Percentiles rank a stretch among this genome's conserved stretches.
Conservation (phyloP, 1,140 invertebrate genomes). For the Drosophila micromelanica region DNA sequence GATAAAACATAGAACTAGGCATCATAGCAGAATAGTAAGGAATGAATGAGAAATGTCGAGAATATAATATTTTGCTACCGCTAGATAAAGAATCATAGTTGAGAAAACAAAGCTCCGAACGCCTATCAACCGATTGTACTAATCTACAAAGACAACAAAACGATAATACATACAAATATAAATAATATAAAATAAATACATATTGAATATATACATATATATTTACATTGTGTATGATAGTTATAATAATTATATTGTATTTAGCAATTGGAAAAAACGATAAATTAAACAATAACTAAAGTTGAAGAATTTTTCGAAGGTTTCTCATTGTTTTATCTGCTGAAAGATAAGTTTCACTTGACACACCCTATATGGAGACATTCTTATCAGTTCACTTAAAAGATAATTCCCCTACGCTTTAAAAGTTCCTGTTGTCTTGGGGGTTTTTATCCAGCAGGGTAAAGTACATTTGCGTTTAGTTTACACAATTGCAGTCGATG, state of each 20-base stretch:
- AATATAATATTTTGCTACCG: slow-evolving; percentile 58
- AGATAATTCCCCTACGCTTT: neutral
- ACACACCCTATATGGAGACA: neutral
- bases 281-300: slow-evolving; percentile 70
- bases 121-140: slow-evolving; percentile 56
- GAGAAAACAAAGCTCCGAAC: slow-evolving; percentile 46
- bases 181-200: slow-evolving; percentile 43
- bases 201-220: slow-evolving; percentile 43
- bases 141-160: slow-evolving; percentile 54
- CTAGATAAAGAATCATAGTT: slow-evolving; percentile 35
- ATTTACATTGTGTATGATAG: slow-evolving; percentile 67
- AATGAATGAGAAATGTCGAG: slow-evolving; percentile 9
- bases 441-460: slow-evolving; percentile 5
- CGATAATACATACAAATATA: slow-evolving; percentile 34
- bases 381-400: neutral
- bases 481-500: neutral
- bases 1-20: slow-evolving; percentile 57
- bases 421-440: neutral
- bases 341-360: neutral
- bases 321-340: neutral
- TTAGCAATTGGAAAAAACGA: slow-evolving; percentile 71
- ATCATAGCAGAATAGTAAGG: slow-evolving; percentile 22
- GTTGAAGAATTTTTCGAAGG: slow-evolving; percentile 15
- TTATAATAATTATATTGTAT: slow-evolving; percentile 70
- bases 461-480: neutral